Evolutionary conservation across 2,888 invertebrate species (phyloP).

Genomic region (Isotomurus palustris): DNA sequence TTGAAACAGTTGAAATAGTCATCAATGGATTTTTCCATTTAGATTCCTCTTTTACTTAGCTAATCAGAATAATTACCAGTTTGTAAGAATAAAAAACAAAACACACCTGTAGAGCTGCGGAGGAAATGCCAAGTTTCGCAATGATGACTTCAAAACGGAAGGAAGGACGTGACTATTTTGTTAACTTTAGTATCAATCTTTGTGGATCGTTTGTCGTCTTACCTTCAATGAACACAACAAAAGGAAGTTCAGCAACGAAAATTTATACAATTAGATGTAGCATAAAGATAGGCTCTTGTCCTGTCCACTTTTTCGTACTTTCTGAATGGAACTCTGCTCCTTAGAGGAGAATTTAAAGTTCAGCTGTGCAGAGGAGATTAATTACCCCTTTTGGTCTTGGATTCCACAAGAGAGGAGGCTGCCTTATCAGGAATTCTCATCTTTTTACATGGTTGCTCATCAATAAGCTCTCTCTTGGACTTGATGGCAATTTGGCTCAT

Average conservation of each 20-base stretch:
- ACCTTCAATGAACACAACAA: too few species aligned
- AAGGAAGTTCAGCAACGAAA: too few species aligned
- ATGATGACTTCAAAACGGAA: conserved; percentile 8
- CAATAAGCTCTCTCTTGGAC: not conserved
- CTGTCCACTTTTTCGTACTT: too few species aligned
- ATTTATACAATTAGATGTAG: too few species aligned
- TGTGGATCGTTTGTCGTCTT: too few species aligned
- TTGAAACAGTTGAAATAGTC: too few species aligned
- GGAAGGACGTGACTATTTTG: conserved; percentile 14
- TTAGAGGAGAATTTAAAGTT: too few species aligned
- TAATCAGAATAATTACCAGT: too few species aligned
- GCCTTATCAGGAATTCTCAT: not conserved
- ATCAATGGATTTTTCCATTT: conserved; percentile 2
- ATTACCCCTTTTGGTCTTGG: not conserved
- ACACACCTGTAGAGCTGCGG: not conserved
- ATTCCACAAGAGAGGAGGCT: not conserved
- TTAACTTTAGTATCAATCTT: conserved; percentile 4
- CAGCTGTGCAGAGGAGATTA: conserved; percentile 1
- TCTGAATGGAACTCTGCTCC: too few species aligned
- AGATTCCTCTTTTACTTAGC: not conserved
- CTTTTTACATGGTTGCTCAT: conserved; percentile 12
- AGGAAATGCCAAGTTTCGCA: conserved; percentile 8
- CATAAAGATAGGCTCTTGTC: too few species aligned
- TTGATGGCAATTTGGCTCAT: not conserved
- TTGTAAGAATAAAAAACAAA: too few species aligned